Evolutionary conservation across 2,888 invertebrate genomes (phyloP).

Genomic region (Metopia argyrocephala): DNA sequence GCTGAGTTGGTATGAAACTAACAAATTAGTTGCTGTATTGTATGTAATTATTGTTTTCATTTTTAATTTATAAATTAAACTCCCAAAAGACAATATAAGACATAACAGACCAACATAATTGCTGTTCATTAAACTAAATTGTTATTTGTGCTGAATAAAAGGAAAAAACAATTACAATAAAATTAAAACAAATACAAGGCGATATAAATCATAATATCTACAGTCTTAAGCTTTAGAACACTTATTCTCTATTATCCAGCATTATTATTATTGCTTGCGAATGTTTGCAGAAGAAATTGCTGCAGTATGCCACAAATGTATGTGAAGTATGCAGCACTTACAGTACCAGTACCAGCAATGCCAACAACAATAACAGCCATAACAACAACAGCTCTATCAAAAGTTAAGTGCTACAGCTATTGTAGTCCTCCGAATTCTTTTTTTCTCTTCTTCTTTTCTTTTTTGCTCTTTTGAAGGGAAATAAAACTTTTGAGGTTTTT

Average conservation of each 20-base stretch:
- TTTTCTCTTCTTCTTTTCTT: constrained; percentile 6
- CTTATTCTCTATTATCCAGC: not conserved
- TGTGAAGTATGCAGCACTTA: not conserved
- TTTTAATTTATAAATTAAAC: too few relatives aligned
- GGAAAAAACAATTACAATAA: not conserved
- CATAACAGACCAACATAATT: too few relatives aligned
- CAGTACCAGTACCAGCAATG: not conserved
- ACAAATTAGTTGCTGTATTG: too few relatives aligned
- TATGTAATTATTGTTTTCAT: too few relatives aligned
- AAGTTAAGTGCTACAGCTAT: constrained; percentile 51
- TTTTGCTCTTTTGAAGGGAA: constrained; percentile 3
- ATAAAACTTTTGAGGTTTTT: constrained; percentile 61
- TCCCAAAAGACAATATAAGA: too few relatives aligned
- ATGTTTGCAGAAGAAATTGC: constrained; percentile 1
- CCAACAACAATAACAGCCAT: not conserved
- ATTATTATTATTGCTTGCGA: constrained; percentile 16
- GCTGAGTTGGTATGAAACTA: too few relatives aligned
- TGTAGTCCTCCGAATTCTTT: constrained; percentile 35
- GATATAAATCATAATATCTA: not conserved
- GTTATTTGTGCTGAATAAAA: not conserved
- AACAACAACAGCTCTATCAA: constrained; percentile 16
- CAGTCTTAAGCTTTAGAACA: not conserved
- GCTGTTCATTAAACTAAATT: not conserved
- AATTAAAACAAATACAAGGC: not conserved
- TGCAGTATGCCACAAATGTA: constrained; percentile 33